Conservation (phyloP, 1,140 invertebrate species). For the Berghia stephanieae region DNA sequence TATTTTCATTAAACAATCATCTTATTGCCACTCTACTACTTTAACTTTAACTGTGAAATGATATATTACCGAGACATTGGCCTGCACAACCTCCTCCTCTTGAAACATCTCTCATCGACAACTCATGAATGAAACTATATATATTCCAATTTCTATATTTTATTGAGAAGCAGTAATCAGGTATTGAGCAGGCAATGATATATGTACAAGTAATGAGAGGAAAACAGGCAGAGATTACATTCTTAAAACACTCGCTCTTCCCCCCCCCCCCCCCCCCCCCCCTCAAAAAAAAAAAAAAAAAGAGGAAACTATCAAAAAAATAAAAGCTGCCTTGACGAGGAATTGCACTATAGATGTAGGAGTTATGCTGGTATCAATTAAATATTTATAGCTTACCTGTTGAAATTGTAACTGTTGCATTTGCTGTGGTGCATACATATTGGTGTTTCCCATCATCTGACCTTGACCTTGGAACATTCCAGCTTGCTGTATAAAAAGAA, state of each 20-base stretch:
- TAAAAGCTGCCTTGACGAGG: background rate
- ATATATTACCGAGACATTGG: background rate
- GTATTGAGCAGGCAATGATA: no score
- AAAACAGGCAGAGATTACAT: background rate
- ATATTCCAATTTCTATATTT: background rate
- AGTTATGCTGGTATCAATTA: background rate
- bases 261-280: background rate
- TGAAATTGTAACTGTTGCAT: constrained; percentile 51
- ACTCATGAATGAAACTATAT: background rate
- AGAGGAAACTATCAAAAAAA: no score
- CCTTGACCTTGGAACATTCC: background rate
- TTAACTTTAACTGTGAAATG: background rate
- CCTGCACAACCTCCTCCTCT: background rate
- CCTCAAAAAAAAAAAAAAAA: background rate
- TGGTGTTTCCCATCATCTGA: background rate
- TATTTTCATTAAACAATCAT: no score
- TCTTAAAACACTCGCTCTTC: background rate
- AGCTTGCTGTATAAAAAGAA: no score
- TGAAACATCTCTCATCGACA: background rate
- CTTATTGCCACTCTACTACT: constrained; percentile 33
- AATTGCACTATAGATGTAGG: background rate
- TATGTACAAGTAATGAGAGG: background rate
- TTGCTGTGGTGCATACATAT: constrained; percentile 63
- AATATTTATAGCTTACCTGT: constrained; percentile 40
- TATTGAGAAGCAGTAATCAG: background rate